These are phyloP conservation scores for Cichladusa arquata DNA, from an alignment of 2,113 vertebrate genomes.

Conservation along the genomic window DNA sequence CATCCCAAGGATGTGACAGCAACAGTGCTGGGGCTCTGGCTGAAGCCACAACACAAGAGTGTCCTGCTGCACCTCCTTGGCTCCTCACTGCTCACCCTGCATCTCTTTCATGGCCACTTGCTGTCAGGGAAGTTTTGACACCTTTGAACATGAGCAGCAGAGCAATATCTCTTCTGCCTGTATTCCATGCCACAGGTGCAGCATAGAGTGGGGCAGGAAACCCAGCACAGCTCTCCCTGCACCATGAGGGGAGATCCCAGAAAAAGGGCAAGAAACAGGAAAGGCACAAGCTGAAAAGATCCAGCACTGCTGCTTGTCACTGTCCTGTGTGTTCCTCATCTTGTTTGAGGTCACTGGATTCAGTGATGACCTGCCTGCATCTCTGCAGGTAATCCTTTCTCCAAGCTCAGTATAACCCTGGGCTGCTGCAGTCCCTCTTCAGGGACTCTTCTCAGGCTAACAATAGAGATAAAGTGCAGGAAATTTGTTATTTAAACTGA, in stretches of 20 bases:
- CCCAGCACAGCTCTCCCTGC: background rate
- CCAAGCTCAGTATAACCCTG: background rate
- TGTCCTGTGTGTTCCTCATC: fast-evolving
- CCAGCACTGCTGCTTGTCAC: background rate
- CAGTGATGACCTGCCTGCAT: fast-evolving
- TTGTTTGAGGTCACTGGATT: background rate
- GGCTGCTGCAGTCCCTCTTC: background rate
- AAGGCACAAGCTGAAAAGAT: background rate
- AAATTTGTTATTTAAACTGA: background rate
- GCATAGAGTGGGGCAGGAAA: background rate
- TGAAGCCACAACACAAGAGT: background rate
- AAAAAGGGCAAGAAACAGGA: background rate
- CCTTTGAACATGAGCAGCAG: background rate
- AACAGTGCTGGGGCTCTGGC: background rate
- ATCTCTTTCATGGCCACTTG: fast-evolving
- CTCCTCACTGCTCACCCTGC: background rate
- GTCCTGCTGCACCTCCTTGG: background rate
- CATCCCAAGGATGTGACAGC: background rate
- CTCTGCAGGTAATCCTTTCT: background rate
- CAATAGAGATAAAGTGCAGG: background rate
- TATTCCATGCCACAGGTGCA: background rate
- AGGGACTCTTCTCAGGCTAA: background rate
- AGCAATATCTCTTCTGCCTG: background rate
- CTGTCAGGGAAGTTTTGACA: background rate
- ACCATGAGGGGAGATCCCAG: background rate